Conservation (phyloP, 2,797 vertebrate genomes). For the Danio jaintianensis region DNA sequence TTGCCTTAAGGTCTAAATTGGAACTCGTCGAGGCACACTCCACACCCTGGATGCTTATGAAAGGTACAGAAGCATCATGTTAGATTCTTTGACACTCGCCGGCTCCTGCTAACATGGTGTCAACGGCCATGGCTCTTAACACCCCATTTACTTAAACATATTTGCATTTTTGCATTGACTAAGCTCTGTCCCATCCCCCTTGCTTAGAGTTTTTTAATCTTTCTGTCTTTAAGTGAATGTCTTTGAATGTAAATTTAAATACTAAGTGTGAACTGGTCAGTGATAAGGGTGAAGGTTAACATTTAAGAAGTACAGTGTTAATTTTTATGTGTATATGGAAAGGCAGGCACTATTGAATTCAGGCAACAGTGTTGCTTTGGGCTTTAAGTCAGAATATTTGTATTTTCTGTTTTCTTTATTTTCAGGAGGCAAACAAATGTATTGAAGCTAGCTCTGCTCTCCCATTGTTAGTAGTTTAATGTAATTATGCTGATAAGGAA, state of each 20-base stretch:
- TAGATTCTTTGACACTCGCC: constrained; percentile 60
- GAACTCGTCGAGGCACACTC: constrained; percentile 40
- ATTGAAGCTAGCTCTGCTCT: constrained; percentile 54
- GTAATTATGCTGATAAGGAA: constrained; percentile 68
- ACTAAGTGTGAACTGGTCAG: constrained; percentile 6
- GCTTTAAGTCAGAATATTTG: neutral
- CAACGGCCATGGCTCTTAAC: constrained; percentile 74
- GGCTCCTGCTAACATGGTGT: constrained; percentile 61
- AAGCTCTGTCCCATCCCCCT: constrained; percentile 31
- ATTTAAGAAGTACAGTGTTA: neutral
- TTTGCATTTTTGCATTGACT: constrained; percentile 64
- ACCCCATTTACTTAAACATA: constrained; percentile 70
- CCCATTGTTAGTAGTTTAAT: constrained; percentile 66
- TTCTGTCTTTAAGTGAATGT: neutral
- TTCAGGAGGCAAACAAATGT: neutral
- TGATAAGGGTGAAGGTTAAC: neutral
- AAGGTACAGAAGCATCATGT: constrained; percentile 71
- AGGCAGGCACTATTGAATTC: neutral
- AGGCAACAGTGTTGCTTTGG: neutral
- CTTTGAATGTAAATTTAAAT: constrained; percentile 16
- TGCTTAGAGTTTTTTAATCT: neutral
- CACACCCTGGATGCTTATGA: constrained; percentile 63
- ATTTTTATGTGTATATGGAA: neutral
- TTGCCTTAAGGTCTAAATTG: constrained; percentile 11
- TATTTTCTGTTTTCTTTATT: neutral